Conservation (phyloP, 2,888 invertebrate species). For the Phoronis australis region DNA sequence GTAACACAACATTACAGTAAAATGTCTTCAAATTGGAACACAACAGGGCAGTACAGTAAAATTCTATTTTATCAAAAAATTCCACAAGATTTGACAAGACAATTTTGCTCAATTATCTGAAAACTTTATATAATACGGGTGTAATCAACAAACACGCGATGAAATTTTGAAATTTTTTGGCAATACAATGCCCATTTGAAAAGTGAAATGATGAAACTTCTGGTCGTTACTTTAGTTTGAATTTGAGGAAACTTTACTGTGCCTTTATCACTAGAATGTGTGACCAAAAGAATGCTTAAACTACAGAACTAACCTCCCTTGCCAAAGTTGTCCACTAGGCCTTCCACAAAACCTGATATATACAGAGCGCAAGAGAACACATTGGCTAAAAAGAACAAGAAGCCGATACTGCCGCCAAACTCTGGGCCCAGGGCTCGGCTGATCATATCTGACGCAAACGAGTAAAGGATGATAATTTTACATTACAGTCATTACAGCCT, state of each 20-base stretch:
- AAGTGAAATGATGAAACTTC: not conserved
- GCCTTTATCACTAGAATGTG: not conserved
- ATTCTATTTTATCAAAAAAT: too few relatives aligned
- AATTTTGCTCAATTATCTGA: too few relatives aligned
- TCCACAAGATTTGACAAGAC: too few relatives aligned
- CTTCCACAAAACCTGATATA: slow-evolving; percentile 93
- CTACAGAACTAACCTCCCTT: slow-evolving; percentile 48
- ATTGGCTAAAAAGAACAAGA: slow-evolving; percentile 96
- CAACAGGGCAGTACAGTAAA: too few relatives aligned
- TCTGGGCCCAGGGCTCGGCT: slow-evolving; percentile 96
- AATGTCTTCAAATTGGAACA: too few relatives aligned
- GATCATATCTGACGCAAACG: slow-evolving; percentile 79
- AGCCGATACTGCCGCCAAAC: slow-evolving; percentile 98
- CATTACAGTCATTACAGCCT: too few relatives aligned
- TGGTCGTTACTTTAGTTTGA: not conserved
- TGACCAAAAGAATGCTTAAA: too few relatives aligned
- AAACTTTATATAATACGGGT: too few relatives aligned
- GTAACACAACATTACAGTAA: too few relatives aligned
- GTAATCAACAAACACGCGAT: too few relatives aligned
- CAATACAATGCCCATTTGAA: not conserved
- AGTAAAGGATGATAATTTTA: slow-evolving; percentile 11
- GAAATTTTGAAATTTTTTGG: not conserved
- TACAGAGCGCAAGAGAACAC: slow-evolving; percentile 95
- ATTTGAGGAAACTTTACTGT: too few relatives aligned
- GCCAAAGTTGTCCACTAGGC: slow-evolving; percentile 63